A percentile compares a stretch with the other conserved stretches of the same genome.
Evolutionary conservation across 2,888 invertebrate species (phyloP).

Genomic region (Drosophila rellima): DNA sequence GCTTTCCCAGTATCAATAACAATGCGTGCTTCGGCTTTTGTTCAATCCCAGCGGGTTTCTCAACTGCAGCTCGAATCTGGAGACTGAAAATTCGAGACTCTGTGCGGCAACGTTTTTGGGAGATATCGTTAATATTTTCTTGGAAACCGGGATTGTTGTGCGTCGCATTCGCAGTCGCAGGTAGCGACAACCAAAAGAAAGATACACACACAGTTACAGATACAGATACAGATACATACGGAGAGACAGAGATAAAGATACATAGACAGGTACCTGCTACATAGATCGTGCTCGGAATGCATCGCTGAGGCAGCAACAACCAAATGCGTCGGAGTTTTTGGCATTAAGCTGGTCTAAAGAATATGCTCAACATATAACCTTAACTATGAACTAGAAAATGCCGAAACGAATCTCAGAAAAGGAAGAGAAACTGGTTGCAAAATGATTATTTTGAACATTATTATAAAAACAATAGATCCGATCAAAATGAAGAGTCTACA

Average conservation of each 20-base stretch:
- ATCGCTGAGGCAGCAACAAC: slow-evolving; percentile 43
- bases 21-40: slow-evolving; percentile 73
- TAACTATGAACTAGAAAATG: slow-evolving; percentile 19
- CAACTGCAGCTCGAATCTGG: slow-evolving; percentile 39
- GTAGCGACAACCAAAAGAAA: slow-evolving; percentile 56
- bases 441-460: not conserved
- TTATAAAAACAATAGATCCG: no score
- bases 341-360: slow-evolving; percentile 59
- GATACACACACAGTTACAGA: slow-evolving; percentile 43
- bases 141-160: slow-evolving; percentile 78
- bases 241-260: slow-evolving; percentile 45
- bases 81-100: slow-evolving; percentile 31
- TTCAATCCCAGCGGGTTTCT: slow-evolving; percentile 71
- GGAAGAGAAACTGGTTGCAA: not conserved
- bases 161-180: slow-evolving; percentile 52
- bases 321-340: slow-evolving; percentile 75
- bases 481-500: no score
- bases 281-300: slow-evolving; percentile 60
- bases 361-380: slow-evolving; percentile 44
- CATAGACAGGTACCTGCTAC: slow-evolving; percentile 76
- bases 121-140: slow-evolving; percentile 83
- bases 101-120: slow-evolving; percentile 79
- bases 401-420: slow-evolving; percentile 10
- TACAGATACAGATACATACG: slow-evolving; percentile 20
- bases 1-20: slow-evolving; percentile 81